These are phyloP conservation scores for Luperina testacea DNA, from an alignment of 2,888 invertebrate species.

Conservation along the genomic window DNA sequence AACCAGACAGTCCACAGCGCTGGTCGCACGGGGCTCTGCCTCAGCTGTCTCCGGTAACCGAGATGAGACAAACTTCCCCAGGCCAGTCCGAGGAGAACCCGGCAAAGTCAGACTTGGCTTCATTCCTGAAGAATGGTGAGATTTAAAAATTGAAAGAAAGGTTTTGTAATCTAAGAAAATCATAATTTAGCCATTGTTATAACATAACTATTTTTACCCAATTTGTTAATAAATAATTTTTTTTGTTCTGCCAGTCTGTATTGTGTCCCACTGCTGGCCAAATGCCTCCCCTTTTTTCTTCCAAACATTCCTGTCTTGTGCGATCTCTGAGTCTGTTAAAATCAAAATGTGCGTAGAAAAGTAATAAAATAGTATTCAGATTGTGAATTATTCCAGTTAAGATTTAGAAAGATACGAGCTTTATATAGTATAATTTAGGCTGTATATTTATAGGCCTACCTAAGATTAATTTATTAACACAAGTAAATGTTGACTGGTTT, in stretches of 20 bases:
- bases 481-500: neutral
- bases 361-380: neutral
- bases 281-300: no score
- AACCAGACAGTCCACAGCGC: conserved; percentile 87
- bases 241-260: no score
- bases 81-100: conserved; percentile 92
- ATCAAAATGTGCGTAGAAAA: no score
- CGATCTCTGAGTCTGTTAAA: no score
- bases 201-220: neutral
- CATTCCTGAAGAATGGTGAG: conserved; percentile 97
- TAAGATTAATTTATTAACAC: neutral
- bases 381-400: neutral
- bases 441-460: neutral
- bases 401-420: neutral
- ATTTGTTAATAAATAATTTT: no score
- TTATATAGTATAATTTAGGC: no score
- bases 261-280: no score
- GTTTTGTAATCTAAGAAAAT: neutral
- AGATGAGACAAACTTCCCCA: conserved; percentile 94
- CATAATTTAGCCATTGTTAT: neutral
- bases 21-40: conserved; percentile 89
- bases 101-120: conserved; percentile 96
- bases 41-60: conserved; percentile 89
- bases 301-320: no score
- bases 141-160: neutral